These are phyloP conservation scores for Eleginops maclovinus DNA, from an alignment of 2,113 vertebrate species.

Conservation along the genomic window DNA sequence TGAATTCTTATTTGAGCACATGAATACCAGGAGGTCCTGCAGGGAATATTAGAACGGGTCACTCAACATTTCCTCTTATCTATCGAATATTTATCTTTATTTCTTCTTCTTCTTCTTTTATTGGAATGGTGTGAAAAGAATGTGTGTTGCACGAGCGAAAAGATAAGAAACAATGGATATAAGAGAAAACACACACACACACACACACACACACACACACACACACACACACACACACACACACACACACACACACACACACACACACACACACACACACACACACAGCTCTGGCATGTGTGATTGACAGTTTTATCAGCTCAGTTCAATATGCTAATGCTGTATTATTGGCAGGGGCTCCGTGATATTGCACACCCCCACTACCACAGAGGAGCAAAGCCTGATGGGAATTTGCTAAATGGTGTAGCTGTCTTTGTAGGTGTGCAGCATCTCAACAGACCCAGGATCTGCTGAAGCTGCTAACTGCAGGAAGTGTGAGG, in stretches of 20 bases:
- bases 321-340: conserved; percentile 67
- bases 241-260: conserved; percentile 10
- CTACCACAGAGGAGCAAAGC: conserved; percentile 43
- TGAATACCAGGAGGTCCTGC: background rate
- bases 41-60: background rate
- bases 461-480: conserved; percentile 23
- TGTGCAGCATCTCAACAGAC: conserved; percentile 24
- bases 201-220: conserved; percentile 7
- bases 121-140: background rate
- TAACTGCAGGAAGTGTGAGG: background rate
- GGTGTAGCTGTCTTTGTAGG: conserved; percentile 32
- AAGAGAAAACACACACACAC: background rate
- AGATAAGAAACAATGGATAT: conserved; percentile 2
- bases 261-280: conserved; percentile 15
- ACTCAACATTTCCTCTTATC: background rate
- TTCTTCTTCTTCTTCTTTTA: background rate
- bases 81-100: background rate
- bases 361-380: conserved; percentile 47
- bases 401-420: conserved; percentile 55
- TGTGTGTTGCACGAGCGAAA: background rate
- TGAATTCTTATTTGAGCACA: background rate
- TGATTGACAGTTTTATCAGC: conserved; percentile 74
- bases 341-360: conserved; percentile 57
- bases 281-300: conserved; percentile 31
- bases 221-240: conserved; percentile 11